phyloP scores from a whole-genome alignment of 1,140 invertebrate species.

The Hyles euphorbiae region DNA sequence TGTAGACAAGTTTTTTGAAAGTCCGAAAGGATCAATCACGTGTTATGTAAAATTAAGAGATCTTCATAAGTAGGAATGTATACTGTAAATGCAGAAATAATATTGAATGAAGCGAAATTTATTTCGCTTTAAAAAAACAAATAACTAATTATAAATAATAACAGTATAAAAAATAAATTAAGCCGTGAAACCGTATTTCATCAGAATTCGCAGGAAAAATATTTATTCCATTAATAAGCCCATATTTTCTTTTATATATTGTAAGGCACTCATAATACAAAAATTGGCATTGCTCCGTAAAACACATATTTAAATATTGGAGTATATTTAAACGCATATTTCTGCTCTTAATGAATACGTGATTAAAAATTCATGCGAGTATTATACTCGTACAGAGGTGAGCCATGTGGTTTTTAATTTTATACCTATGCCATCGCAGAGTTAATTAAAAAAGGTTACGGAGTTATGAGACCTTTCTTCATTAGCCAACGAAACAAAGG shows the following conservation, averaged over 20 bases:
- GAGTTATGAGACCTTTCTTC: slow-evolving; percentile 21
- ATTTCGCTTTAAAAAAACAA: too few relatives aligned
- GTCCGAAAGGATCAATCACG: not conserved
- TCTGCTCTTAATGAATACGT: too few relatives aligned
- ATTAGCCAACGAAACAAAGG: slow-evolving; percentile 22
- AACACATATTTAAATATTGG: too few relatives aligned
- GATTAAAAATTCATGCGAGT: not conserved
- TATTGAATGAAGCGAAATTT: not conserved
- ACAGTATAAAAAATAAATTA: not conserved
- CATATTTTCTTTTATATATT: too few relatives aligned
- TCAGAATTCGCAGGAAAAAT: not conserved
- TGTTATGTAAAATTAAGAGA: too few relatives aligned
- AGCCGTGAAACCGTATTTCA: not conserved
- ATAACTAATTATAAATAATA: too few relatives aligned
- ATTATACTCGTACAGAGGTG: too few relatives aligned
- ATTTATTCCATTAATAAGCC: not conserved
- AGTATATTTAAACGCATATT: too few relatives aligned
- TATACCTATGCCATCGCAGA: slow-evolving; percentile 7
- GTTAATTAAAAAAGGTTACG: slow-evolving; percentile 26
- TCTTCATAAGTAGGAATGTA: not conserved
- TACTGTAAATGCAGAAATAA: not conserved
- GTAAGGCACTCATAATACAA: too few relatives aligned
- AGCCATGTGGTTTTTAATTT: not conserved
- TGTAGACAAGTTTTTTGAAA: slow-evolving; percentile 5
- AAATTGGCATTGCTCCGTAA: too few relatives aligned